Evolutionary conservation across 2,797 vertebrate species (phyloP).

Genomic region (Balearica regulorum): DNA sequence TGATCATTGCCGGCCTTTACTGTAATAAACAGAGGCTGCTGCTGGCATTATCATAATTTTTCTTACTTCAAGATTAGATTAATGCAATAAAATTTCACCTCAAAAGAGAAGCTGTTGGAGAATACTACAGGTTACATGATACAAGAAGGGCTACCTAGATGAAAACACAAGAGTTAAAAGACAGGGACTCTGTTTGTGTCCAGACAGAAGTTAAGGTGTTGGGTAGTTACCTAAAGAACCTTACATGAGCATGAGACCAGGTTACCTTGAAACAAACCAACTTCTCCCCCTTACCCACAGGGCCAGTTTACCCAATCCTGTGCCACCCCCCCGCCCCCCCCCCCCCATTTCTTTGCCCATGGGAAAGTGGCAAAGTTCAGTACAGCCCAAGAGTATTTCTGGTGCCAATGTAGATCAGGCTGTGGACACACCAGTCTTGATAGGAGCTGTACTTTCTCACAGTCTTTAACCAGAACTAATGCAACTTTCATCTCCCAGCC

Average conservation of each 20-base stretch:
- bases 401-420: background rate
- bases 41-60: slow-evolving; percentile 20
- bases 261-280: background rate
- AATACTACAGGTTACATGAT: background rate
- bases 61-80: slow-evolving; percentile 50
- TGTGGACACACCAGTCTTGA: background rate
- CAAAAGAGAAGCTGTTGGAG: background rate
- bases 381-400: background rate
- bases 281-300: background rate
- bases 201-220: background rate
- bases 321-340: background rate
- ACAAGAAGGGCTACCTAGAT: background rate
- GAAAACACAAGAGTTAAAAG: background rate
- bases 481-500: background rate
- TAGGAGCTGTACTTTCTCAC: background rate
- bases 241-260: background rate
- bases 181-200: background rate
- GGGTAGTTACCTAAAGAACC: background rate
- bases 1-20: slow-evolving; percentile 16
- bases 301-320: background rate
- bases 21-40: background rate
- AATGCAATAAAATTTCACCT: slow-evolving; percentile 35
- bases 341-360: background rate
- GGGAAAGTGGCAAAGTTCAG: background rate
- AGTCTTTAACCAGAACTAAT: background rate